Evolutionary conservation across 2,888 invertebrate species (phyloP), one percentile per base, ranked within the genome.

Genomic region (Sturmia bella): DNA sequence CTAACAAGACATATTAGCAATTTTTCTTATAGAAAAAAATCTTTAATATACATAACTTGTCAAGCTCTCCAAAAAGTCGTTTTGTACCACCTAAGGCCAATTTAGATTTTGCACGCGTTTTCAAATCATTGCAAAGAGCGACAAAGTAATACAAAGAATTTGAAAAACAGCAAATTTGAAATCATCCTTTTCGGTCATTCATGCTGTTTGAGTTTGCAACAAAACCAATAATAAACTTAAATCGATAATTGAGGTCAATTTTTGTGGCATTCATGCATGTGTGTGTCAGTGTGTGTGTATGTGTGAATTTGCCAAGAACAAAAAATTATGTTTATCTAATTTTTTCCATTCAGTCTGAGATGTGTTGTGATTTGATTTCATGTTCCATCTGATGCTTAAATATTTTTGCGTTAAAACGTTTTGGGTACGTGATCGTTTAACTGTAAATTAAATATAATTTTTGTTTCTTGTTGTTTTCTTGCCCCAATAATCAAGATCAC

Each of bases 201-300:
- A n/a, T 43, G 39, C 13, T 12, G 17, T 17, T 4, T 66, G 48
- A 11, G 37, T 24, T 45, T 43, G 32, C 24, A 66, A n/a, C 68
- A 75, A 89, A 90, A 89, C 90, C 89, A 90, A 90, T 90, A 90
- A 90, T 90, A 90, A 90, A 90, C 86, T 89, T 90, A 90, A 90
- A 90, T 90, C 90, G 90, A 90, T 90, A 90, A 90, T 90, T 90
- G 90, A 89, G 90, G 89, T 90, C 87, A 87, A 85, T 86, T 86
- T 85, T 80, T 80, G 84, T 27, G 12, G 6, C 45, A 54, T 75
- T 54, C 52, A 54, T 45, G 32, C 9, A 69, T 64, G 41, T 61
- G 74, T 37, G 45, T 21, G 37, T 3, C 27, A 6, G 27, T 27
- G 32, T 9, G 32, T 3, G 6, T 32, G 32, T 32, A 7, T 32